Evolutionary conservation across 2,888 invertebrate species (phyloP).

Genomic region (Leucophenga maculata): DNA sequence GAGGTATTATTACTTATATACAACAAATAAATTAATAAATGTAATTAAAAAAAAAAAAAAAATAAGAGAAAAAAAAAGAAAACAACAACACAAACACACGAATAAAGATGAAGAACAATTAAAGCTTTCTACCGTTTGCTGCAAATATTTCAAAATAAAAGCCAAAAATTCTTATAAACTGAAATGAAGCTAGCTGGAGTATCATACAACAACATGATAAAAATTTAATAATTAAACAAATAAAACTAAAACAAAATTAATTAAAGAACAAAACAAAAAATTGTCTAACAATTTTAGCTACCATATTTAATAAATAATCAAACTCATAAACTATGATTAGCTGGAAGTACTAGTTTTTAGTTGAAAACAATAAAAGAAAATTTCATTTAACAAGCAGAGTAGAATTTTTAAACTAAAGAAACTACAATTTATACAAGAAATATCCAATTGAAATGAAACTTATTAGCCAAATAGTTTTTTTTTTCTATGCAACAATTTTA

Average conservation of each 20-base stretch:
- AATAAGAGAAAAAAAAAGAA: constrained; percentile 31
- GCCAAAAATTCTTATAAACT: constrained; percentile 28
- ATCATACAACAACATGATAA: constrained; percentile 1
- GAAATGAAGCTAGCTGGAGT: background rate
- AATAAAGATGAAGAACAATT: constrained; percentile 32
- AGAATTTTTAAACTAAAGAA: background rate
- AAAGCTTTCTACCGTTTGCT: constrained; percentile 37
- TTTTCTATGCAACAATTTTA: constrained; percentile 15
- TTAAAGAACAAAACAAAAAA: background rate
- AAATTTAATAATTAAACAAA: constrained; percentile 1
- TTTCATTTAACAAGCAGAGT: background rate
- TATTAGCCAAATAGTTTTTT: constrained; percentile 19
- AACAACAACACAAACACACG: constrained; percentile 26
- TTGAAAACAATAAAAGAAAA: background rate
- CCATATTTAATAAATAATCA: constrained; percentile 7
- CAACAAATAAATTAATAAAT: constrained; percentile 35
- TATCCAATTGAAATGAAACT: constrained; percentile 3
- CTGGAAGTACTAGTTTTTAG: constrained; percentile 20
- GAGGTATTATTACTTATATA: constrained; percentile 38
- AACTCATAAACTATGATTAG: background rate
- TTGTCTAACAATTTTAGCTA: constrained; percentile 14
- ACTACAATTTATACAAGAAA: background rate
- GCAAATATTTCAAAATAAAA: constrained; percentile 27
- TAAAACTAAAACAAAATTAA: constrained; percentile 30
- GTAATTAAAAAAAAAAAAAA: constrained; percentile 22